These are phyloP conservation scores for Mesorhabditis spiculigera DNA, from an alignment of 2,888 invertebrate species.

Conservation along the genomic window DNA sequence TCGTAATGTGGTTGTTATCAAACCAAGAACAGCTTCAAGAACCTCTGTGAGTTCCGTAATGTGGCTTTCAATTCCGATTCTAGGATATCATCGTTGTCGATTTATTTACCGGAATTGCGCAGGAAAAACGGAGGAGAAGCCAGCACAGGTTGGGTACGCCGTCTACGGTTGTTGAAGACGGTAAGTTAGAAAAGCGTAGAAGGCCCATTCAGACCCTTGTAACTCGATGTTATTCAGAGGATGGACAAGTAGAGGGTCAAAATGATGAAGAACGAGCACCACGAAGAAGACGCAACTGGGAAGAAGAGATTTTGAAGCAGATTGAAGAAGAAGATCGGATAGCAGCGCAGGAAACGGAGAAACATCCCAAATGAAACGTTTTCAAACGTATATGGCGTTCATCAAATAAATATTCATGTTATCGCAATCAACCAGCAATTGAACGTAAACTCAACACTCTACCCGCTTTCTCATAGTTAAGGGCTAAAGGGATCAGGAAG, in stretches of 20 bases:
- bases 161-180: no score
- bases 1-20: constrained; percentile 18
- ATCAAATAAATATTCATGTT: constrained; percentile 14
- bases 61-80: neutral
- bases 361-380: neutral
- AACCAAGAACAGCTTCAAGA: neutral
- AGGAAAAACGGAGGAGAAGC: neutral
- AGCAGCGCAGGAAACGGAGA: neutral
- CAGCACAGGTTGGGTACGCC: neutral
- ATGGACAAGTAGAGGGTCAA: no score
- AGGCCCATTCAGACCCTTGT: no score
- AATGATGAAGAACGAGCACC: neutral
- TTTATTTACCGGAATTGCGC: neutral
- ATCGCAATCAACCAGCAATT: no score
- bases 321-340: neutral
- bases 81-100: neutral
- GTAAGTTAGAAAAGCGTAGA: no score
- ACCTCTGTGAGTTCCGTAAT: neutral
- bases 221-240: no score
- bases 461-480: no score
- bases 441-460: no score
- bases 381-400: neutral
- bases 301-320: constrained; percentile 10
- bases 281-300: constrained; percentile 22
- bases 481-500: neutral